These are phyloP conservation scores for Rhinolophus sinicus DNA, from an alignment of 2,113 vertebrate genomes.

Conservation along the genomic window DNA sequence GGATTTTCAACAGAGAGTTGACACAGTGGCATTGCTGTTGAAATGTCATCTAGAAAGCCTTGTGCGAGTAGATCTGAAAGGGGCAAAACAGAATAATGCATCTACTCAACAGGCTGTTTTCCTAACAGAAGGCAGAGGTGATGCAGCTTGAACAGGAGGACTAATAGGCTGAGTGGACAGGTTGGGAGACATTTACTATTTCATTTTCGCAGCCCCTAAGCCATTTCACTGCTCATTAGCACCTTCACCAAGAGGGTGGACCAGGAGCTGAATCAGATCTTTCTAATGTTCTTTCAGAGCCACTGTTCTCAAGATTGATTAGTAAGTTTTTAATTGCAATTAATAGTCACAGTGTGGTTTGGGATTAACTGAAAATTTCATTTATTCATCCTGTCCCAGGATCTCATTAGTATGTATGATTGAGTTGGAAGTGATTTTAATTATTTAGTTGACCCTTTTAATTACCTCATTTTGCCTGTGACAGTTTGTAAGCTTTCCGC, in stretches of 20 bases:
- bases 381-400: constrained; percentile 29
- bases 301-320: not conserved
- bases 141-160: not conserved
- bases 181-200: not conserved
- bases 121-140: not conserved
- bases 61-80: not conserved
- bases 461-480: constrained; percentile 41
- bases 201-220: not conserved
- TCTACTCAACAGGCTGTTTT: not conserved
- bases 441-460: constrained; percentile 62
- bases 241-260: not conserved
- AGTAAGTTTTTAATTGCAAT: constrained; percentile 27
- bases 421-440: constrained; percentile 53
- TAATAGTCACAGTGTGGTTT: constrained; percentile 4
- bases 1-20: not conserved
- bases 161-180: not conserved
- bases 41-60: not conserved
- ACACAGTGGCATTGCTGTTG: not conserved
- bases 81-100: not conserved
- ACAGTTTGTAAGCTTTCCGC: constrained; percentile 6
- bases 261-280: not conserved
- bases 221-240: not conserved
- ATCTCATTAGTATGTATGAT: constrained; percentile 55
- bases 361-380: constrained; percentile 40
- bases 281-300: not conserved